Evolutionary conservation across 2,888 invertebrate species (phyloP).

Genomic region (Drosophila kuntzei): DNA sequence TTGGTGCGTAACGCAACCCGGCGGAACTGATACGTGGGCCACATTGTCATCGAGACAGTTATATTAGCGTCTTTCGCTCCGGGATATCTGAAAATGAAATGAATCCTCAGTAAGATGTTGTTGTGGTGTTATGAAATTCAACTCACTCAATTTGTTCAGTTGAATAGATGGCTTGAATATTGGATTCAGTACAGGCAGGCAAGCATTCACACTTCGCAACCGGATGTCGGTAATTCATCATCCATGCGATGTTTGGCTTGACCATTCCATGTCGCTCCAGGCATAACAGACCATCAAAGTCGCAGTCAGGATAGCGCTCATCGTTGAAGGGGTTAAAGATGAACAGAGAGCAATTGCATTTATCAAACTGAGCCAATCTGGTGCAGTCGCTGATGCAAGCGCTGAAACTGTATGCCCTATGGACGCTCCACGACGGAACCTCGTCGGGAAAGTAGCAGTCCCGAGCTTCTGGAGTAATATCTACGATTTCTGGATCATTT

Average conservation of each 20-base stretch:
- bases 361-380: conserved; percentile 87
- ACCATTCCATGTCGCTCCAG: conserved; percentile 84
- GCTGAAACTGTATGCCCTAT: conserved; percentile 90
- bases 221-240: conserved; percentile 76
- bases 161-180: conserved; percentile 86
- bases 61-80: conserved; percentile 17
- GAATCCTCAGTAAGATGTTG: not conserved
- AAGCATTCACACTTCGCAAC: conserved; percentile 87
- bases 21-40: conserved; percentile 85
- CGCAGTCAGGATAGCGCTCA: conserved; percentile 85
- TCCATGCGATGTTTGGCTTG: conserved; percentile 85
- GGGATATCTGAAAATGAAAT: not conserved
- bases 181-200: conserved; percentile 90
- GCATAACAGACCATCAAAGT: conserved; percentile 88
- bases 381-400: conserved; percentile 90
- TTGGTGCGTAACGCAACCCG: conserved; percentile 86
- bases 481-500: conserved; percentile 88
- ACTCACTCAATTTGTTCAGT: conserved; percentile 55
- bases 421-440: conserved; percentile 86
- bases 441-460: conserved; percentile 91
- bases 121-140: too few relatives aligned
- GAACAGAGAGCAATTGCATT: conserved; percentile 89
- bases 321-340: conserved; percentile 87
- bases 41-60: conserved; percentile 62
- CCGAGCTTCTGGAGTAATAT: conserved; percentile 88